Conservation (phyloP, 1,140 invertebrate species). For the Drosophila teissieri region DNA sequence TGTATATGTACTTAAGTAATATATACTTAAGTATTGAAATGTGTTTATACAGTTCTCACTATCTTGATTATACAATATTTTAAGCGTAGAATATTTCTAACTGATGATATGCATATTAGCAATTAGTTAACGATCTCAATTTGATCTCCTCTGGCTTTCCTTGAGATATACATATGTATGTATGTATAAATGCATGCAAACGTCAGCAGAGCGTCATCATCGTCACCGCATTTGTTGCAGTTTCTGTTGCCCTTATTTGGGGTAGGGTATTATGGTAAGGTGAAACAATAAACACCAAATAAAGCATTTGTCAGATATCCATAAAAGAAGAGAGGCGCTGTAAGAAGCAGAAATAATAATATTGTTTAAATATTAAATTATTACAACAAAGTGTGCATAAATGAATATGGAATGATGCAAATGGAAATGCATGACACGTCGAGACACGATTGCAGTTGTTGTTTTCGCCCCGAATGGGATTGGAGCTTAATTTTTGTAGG, state of each 20-base stretch:
- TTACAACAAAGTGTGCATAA: constrained; percentile 78
- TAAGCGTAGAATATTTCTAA: not conserved
- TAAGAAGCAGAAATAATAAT: constrained; percentile 55
- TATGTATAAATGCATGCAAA: not conserved
- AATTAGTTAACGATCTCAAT: constrained; percentile 1
- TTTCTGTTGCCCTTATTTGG: constrained; percentile 54
- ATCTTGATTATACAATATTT: not conserved
- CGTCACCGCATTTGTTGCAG: not conserved
- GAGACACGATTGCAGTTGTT: constrained; percentile 37
- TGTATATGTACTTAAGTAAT: too few species aligned
- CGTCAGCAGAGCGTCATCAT: constrained; percentile 26
- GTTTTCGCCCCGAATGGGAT: constrained; percentile 25
- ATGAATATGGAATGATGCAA: constrained; percentile 77
- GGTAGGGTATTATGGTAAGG: constrained; percentile 63
- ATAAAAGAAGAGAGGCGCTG: constrained; percentile 41
- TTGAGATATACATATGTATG: not conserved
- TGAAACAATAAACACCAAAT: constrained; percentile 80
- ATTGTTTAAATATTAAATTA: constrained; percentile 81
- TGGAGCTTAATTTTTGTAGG: constrained; percentile 18
- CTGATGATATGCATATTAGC: not conserved
- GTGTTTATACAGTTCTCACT: not conserved
- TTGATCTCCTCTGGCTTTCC: constrained; percentile 15
- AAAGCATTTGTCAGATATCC: constrained; percentile 74
- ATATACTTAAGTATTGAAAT: not conserved
- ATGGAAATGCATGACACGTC: constrained; percentile 75